Conservation (phyloP, 2,888 invertebrate species). For the Augiades crinisus region DNA sequence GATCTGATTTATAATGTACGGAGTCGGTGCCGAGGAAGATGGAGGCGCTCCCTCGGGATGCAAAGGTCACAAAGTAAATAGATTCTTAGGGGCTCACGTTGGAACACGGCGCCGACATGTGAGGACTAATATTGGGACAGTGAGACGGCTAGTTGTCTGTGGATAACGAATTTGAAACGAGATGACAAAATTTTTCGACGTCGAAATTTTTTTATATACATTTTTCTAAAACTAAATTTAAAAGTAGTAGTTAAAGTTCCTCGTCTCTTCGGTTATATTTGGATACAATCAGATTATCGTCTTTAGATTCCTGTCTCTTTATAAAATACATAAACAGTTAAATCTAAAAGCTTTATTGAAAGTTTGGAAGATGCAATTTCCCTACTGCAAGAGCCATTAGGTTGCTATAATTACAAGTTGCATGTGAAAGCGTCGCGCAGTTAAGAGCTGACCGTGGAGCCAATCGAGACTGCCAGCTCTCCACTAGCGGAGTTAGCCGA, state of each 20-base stretch:
- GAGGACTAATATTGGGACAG: constrained; percentile 21
- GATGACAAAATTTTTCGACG: too few species aligned
- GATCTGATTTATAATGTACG: constrained; percentile 18
- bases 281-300: too few species aligned
- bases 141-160: not conserved
- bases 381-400: not conserved
- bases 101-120: constrained; percentile 8
- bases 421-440: not conserved
- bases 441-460: not conserved
- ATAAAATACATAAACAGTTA: too few species aligned
- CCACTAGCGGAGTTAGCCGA: not conserved
- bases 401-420: not conserved
- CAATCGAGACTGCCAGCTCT: not conserved
- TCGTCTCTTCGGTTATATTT: too few species aligned
- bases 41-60: constrained; percentile 25
- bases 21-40: constrained; percentile 4
- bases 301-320: too few species aligned
- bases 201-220: too few species aligned
- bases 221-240: not conserved
- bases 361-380: too few species aligned
- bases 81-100: constrained; percentile 33
- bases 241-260: too few species aligned
- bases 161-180: too few species aligned
- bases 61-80: constrained; percentile 31
- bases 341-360: too few species aligned